A percentile compares a stretch with the other conserved stretches of the same genome.
These are phyloP conservation scores for Eustalomyia histrio DNA, from an alignment of 2,888 invertebrate genomes.

Conservation along the genomic window DNA sequence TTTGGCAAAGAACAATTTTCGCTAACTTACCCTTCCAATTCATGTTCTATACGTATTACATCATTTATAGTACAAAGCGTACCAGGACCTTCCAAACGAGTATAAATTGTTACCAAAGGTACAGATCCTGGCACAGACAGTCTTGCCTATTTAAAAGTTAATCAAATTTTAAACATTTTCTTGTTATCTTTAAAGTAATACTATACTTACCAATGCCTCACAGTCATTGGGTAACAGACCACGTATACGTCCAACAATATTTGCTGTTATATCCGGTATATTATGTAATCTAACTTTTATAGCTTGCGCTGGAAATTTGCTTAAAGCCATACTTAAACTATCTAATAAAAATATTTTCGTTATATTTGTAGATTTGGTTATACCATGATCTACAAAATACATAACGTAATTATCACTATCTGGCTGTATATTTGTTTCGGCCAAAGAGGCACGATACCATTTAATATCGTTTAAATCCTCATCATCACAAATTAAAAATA, in stretches of 20 bases:
- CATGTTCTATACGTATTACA: constrained; percentile 83
- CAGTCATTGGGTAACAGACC: constrained; percentile 81
- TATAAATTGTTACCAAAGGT: constrained; percentile 84
- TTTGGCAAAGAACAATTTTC: too few relatives aligned
- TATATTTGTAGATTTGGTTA: constrained; percentile 78
- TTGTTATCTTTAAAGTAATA: too few relatives aligned
- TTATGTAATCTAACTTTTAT: constrained; percentile 82
- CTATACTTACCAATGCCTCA: constrained; percentile 78
- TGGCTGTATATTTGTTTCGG: constrained; percentile 68
- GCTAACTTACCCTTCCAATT: constrained; percentile 79
- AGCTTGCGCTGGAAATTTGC: constrained; percentile 82
- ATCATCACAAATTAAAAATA: constrained; percentile 80
- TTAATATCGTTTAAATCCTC: constrained; percentile 67
- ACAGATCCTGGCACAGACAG: constrained; percentile 56
- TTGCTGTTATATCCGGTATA: constrained; percentile 81
- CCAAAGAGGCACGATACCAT: constrained; percentile 80
- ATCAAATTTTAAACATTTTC: too few relatives aligned
- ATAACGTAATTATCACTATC: constrained; percentile 79
- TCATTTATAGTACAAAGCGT: constrained; percentile 86
- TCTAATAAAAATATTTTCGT: constrained; percentile 80
- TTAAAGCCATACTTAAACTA: constrained; percentile 81
- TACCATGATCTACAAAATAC: constrained; percentile 82
- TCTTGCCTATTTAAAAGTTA: constrained; percentile 37
- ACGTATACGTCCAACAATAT: constrained; percentile 82
- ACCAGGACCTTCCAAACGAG: constrained; percentile 83